Evolutionary conservation across 53 echinoderm and acorn worm genomes (phyloP).

Genomic region (Stichopus horrens): DNA sequence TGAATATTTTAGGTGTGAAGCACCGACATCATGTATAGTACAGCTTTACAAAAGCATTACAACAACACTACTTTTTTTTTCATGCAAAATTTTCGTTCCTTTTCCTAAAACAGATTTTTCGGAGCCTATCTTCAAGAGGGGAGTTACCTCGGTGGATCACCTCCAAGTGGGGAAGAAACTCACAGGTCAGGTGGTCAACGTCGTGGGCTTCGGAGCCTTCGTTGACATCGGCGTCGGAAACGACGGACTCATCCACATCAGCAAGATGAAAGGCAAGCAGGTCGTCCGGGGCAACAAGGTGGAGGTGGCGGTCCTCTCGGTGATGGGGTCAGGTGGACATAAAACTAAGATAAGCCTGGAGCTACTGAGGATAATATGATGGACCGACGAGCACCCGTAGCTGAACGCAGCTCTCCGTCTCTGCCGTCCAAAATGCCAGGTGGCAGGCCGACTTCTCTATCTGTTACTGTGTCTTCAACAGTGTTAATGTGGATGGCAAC

Average conservation of each 20-base stretch:
- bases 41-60: no score
- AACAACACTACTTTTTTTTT: no score
- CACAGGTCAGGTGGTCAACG: conserved; percentile 75
- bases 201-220: conserved; percentile 86
- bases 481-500: no score
- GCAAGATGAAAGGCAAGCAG: conserved; percentile 69
- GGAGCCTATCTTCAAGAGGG: conserved; percentile 82
- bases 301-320: conserved; percentile 60
- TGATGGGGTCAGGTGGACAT: background rate
- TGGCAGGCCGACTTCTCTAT: no score
- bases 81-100: background rate
- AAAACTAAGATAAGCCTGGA: background rate
- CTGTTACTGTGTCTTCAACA: no score
- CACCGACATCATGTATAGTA: no score
- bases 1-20: no score
- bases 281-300: conserved; percentile 88
- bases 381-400: background rate
- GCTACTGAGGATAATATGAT: background rate
- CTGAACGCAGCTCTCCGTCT: no score
- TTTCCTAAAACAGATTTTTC: conserved; percentile 56
- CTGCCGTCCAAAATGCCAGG: no score
- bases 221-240: conserved; percentile 84
- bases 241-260: conserved; percentile 78
- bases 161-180: conserved; percentile 58
- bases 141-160: conserved; percentile 71